Evolutionary conservation across 1,140 invertebrate species (phyloP), one percentile per base, ranked within the genome.

Genomic region (Trichomalopsis sarcophagae): DNA sequence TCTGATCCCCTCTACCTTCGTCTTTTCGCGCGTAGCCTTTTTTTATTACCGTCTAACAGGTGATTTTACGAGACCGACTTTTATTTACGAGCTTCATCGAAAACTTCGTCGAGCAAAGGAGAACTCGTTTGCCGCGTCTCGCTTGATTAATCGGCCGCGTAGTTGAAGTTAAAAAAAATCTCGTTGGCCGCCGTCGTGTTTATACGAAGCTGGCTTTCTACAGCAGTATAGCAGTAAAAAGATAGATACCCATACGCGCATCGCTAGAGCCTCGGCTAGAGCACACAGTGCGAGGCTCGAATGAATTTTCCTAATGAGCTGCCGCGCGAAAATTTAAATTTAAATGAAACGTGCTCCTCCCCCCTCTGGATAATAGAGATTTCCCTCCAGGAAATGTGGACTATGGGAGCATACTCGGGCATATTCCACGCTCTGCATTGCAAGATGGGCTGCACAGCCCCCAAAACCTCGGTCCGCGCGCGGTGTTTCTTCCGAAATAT

Each of bases 301-400:
- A 81, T 84, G 83, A 77, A 87, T 88, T 87, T 83, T 86, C 66
- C 78, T 90, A 88, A 89, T 81, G 79, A 87, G 82, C 78, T 66
- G 21, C 33, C 33, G 30, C 62, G 80, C 71, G 84, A 84, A 87
- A 85, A 87, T 87, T 85, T 85, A 85, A 87, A 85, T 87, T 83
- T 69, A 76, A 82, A 80, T 62, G 47, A 30, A 44, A 77, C 66
- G 27, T 33, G 7, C 50, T n/a, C 36, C 9, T 10, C 6, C 10
- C 40, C 40, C 10, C 36, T n/a, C 30, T 10, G 62, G 69, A 84
- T 84, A 84, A 84, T 81, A 81, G 71, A 55, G 44, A 86, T 86
- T 84, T 76, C 62, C 23, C 40, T 44, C n/a, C 2, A 66, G 68
- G 55, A 27, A 78, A 73, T 21, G 33, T 36, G 82, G 84, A 87